Evolutionary conservation across 2,797 vertebrate species (phyloP), one percentile per base, ranked within the genome.

Genomic region (Naso thynnoides): DNA sequence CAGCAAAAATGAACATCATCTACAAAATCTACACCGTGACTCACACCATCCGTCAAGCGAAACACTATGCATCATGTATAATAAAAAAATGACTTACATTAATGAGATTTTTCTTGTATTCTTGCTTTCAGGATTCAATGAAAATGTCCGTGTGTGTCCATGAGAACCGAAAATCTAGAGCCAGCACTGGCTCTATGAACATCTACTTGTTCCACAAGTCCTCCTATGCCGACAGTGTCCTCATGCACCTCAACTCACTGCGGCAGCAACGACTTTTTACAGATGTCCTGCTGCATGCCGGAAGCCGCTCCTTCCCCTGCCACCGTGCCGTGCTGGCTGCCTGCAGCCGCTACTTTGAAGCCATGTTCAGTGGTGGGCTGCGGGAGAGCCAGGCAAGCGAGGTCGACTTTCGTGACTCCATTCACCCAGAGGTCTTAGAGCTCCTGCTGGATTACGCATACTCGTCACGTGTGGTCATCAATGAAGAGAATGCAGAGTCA

Each of bases 61-160:
- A 64, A 42, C 10, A 39, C 19, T 19, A 11, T 10, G 23, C 2
- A 36, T n/a, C n/a, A n/a, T n/a, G n/a, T n/a, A n/a, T n/a, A n/a
- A n/a, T n/a, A n/a, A 4, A 55, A 62, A 56, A 23, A 21, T 72
- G 21, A 64, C 50, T n/a, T 39, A 6, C 26, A 55, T 66, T 69
- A 9, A 79, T 50, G 2, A 55, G 18, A n/a, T 56, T 42, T 61
- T 55, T 41, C 38, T 58, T 70, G 33, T 65, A 19, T 84, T 54
- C 26, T 81, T 70, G 61, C 65, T 81, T 92, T 78, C 85, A 97
- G 97, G 96, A 95, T 94, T 95, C 93, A 96, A 96, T 95, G 95
- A 98, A 97, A 96, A 99, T 99, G 98, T 99, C 98, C 21, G 96
- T 99, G 94, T 97, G 96, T 50, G 95, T 98, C 94, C 98, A 99